Evolutionary conservation across 2,888 invertebrate genomes (phyloP).

Genomic region (Acleris holmiana): DNA sequence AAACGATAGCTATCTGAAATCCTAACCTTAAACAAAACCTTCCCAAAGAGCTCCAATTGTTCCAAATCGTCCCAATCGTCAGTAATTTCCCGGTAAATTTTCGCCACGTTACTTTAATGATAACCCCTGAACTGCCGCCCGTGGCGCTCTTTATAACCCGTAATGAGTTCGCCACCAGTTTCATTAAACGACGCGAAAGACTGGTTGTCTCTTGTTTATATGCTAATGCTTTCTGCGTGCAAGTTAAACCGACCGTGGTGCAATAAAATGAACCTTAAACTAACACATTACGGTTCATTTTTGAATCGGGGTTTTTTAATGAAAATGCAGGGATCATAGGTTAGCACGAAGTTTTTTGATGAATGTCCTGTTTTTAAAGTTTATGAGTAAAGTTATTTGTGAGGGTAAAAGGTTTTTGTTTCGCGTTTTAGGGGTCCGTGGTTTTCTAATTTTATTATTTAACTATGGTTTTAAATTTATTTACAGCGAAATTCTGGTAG

Average conservation of each 20-base stretch:
- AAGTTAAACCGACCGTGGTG: conserved; percentile 36
- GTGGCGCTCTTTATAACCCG: conserved; percentile 47
- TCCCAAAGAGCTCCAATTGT: neutral
- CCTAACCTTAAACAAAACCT: neutral
- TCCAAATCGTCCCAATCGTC: conserved; percentile 17
- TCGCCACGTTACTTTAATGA: conserved; percentile 14
- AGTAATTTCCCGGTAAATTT: conserved; percentile 10
- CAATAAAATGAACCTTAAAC: conserved; percentile 8
- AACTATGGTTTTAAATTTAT: too few species aligned
- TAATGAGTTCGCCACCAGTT: conserved; percentile 56
- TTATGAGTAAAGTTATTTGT: conserved; percentile 24
- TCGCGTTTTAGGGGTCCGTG: neutral
- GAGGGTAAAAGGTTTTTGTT: conserved; percentile 12
- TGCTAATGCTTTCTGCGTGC: conserved; percentile 63
- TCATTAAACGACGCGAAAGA: conserved; percentile 57
- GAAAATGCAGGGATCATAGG: conserved; percentile 28
- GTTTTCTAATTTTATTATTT: too few species aligned
- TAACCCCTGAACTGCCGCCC: conserved; percentile 17
- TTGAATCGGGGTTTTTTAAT: conserved; percentile 3
- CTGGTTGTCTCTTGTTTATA: conserved; percentile 64
- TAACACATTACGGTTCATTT: neutral
- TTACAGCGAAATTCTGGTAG: too few species aligned
- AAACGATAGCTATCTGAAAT: too few species aligned
- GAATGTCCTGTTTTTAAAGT: conserved; percentile 30
- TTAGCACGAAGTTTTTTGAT: conserved; percentile 28